These are phyloP conservation scores for Euura saliciscinereae DNA, from an alignment of 1,140 invertebrate species.

Conservation along the genomic window DNA sequence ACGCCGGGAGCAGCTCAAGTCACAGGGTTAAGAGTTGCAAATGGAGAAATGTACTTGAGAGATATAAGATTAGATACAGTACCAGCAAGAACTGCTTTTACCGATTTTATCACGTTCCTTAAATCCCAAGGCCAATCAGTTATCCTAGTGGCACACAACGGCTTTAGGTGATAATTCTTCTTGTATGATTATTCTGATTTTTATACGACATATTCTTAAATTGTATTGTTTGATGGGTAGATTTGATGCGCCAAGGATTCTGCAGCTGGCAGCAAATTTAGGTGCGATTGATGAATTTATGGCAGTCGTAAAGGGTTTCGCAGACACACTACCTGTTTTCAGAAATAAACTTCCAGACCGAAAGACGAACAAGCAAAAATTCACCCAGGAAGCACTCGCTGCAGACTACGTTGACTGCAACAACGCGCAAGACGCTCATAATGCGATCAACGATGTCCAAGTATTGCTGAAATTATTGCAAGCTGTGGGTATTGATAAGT, in stretches of 20 bases:
- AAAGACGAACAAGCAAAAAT: conserved; percentile 13
- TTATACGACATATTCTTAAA: neutral
- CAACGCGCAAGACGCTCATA: neutral
- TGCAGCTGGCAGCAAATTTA: conserved; percentile 9
- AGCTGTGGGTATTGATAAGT: neutral
- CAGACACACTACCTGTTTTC: conserved; percentile 14
- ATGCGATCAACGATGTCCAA: neutral
- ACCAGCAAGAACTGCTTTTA: conserved; percentile 14
- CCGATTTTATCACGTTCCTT: conserved; percentile 10
- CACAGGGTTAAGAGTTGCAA: conserved; percentile 14
- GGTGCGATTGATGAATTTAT: conserved; percentile 7
- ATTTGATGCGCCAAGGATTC: conserved; percentile 16
- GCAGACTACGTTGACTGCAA: conserved; percentile 7
- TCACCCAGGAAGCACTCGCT: conserved; percentile 18
- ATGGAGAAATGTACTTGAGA: conserved; percentile 17
- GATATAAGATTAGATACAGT: conserved; percentile 12
- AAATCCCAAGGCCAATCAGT: neutral
- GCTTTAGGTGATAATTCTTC: conserved; percentile 10
- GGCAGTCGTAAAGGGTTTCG: conserved; percentile 6
- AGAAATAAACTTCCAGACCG: conserved; percentile 17
- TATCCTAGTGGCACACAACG: conserved; percentile 17
- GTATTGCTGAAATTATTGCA: neutral
- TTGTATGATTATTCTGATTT: neutral
- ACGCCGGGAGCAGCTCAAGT: conserved; percentile 15
- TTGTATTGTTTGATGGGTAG: neutral